Percentiles rank a stretch among this genome's conserved stretches.
phyloP scores from a whole-genome alignment of 35 echinoderm and acorn worm species.

The Apostichopus californicus region DNA sequence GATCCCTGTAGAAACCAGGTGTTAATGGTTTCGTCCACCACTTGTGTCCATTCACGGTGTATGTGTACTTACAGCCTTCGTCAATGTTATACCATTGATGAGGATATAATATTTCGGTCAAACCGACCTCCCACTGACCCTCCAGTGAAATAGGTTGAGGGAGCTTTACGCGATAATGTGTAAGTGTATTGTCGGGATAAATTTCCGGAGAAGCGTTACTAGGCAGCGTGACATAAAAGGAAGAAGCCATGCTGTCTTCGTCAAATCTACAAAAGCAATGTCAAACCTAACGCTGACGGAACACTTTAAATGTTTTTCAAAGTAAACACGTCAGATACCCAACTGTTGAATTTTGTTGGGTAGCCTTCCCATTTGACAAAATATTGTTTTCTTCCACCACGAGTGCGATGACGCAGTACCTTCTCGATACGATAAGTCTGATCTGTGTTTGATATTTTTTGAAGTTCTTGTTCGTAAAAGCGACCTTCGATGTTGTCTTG shows the following conservation, averaged over 20 bases:
- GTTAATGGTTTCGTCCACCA: background rate
- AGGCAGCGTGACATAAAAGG: too few species aligned
- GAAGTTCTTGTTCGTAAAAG: slow-evolving; percentile 60
- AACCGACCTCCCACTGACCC: slow-evolving; percentile 78
- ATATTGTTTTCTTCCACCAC: slow-evolving; percentile 22
- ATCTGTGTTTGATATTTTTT: slow-evolving; percentile 36
- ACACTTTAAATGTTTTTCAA: slow-evolving; percentile 47
- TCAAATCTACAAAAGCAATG: too few species aligned
- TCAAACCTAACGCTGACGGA: background rate
- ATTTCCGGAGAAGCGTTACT: too few species aligned
- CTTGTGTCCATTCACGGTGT: slow-evolving; percentile 35
- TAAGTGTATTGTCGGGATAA: too few species aligned
- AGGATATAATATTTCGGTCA: slow-evolving; percentile 3
- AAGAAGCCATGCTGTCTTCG: too few species aligned
- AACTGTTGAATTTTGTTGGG: slow-evolving; percentile 42
- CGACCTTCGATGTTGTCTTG: slow-evolving; percentile 30
- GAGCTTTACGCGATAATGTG: background rate
- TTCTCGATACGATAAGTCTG: slow-evolving; percentile 49
- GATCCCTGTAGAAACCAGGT: slow-evolving; percentile 55
- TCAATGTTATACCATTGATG: slow-evolving; percentile 42
- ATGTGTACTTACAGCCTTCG: slow-evolving; percentile 23
- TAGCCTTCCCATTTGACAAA: slow-evolving; percentile 51
- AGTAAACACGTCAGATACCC: slow-evolving; percentile 33
- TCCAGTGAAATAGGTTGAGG: slow-evolving; percentile 4
- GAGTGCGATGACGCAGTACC: background rate